Evolutionary conservation across 2,113 vertebrate genomes (phyloP), one percentile per base, ranked within the genome.

Genomic region (Stegostoma tigrinum): DNA sequence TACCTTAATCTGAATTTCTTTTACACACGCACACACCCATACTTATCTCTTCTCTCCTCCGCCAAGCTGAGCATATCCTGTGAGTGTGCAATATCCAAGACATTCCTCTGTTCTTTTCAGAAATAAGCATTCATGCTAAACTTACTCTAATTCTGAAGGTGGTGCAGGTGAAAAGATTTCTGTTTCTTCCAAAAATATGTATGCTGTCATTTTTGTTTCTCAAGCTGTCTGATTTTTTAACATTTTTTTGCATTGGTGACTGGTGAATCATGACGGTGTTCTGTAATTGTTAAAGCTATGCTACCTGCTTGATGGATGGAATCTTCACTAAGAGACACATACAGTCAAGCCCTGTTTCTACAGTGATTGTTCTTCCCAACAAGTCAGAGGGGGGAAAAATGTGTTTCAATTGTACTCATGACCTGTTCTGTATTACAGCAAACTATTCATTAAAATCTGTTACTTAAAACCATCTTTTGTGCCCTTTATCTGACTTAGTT

Each of bases 401-500:
- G 98, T 97, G 97, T 98, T 98, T 98, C 98, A 98, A 98, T 98
- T 98, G 98, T 98, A 98, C 97, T 98, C 97, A 97, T 98, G 97
- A 98, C 98, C 98, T 98, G 98, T 98, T 98, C 98, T 98, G 98
- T 98, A 98, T 98, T 97, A 98, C 98, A 99, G 99, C 99, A 99
- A 99, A 99, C 97, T 97, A 98, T 98, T 99, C 98, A 99, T 99
- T 99, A 98, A 98, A 98, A 98, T 98, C 95, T 95, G 34, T 48
- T 96, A 83, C 90, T 95, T 23, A 83, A 61, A n/a, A 95, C 64
- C 67, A 34, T 55, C 86, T 48, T 90, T 95, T 72, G 24, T 52
- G 66, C 45, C 45, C 68, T 75, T 72, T 72, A 42, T 97, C 97
- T 97, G 97, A 98, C 96, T 89, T 98, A 96, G 96, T 94, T 96